Evolutionary conservation across 2,888 invertebrate genomes (phyloP).

Genomic region (Heliconius hortense): DNA sequence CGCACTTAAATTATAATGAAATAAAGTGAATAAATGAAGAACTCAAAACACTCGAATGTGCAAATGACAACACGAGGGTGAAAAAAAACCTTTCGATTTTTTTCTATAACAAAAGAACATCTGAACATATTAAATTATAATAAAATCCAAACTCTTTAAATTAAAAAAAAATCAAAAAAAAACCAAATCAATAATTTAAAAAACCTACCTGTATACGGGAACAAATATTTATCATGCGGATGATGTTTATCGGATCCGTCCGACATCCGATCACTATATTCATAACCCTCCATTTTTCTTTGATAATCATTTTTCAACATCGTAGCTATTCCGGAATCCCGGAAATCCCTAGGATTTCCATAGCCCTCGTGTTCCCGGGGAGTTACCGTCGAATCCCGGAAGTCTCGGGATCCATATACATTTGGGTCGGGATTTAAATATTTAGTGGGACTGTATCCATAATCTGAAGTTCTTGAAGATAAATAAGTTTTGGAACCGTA

Average conservation of each 20-base stretch:
- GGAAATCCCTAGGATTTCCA: conserved; percentile 66
- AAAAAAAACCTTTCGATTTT: not conserved
- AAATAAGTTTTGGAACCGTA: conserved; percentile 78
- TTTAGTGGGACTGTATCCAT: conserved; percentile 77
- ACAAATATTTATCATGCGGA: conserved; percentile 89
- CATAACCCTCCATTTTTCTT: conserved; percentile 76
- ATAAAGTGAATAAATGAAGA: not conserved
- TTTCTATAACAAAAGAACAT: no score
- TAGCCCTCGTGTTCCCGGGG: conserved; percentile 73
- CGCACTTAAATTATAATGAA: conserved; percentile 15
- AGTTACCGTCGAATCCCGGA: conserved; percentile 65
- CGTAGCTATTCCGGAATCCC: conserved; percentile 76
- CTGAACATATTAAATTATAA: not conserved
- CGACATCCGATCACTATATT: conserved; percentile 85
- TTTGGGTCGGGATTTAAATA: conserved; percentile 67
- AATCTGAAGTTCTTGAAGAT: conserved; percentile 72
- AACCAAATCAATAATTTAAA: not conserved
- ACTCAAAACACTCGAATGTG: not conserved
- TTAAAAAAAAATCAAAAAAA: conserved; percentile 1
- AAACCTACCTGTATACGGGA: conserved; percentile 88
- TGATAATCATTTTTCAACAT: conserved; percentile 80
- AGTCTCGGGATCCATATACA: conserved; percentile 70
- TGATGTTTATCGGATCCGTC: conserved; percentile 88
- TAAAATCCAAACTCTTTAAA: not conserved
- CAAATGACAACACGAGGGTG: not conserved